A percentile compares a stretch with the other conserved stretches of the same genome.
phyloP scores from a whole-genome alignment of 1,140 invertebrate species.

The Physella acuta region DNA sequence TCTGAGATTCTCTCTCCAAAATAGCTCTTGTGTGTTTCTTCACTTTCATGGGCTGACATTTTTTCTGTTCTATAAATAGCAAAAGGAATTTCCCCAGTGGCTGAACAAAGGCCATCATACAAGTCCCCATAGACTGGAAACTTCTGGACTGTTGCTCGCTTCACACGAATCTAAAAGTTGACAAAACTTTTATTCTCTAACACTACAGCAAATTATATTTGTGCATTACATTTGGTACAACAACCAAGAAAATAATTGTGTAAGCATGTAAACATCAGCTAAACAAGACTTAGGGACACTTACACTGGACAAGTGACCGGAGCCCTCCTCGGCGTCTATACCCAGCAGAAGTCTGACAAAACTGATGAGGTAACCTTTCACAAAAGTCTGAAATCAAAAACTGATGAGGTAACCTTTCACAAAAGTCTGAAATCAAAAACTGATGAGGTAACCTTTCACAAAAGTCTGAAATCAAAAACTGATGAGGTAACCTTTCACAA shows the following conservation, averaged over 20 bases:
- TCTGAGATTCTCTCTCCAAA: constrained; percentile 6
- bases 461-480: too few relatives aligned
- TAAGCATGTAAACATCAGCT: not conserved
- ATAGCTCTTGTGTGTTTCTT: not conserved
- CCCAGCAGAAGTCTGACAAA: constrained; percentile 52
- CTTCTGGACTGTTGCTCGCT: constrained; percentile 37
- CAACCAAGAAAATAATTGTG: not conserved
- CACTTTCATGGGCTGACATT: not conserved
- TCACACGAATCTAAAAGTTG: constrained; percentile 44
- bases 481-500: constrained; percentile 53
- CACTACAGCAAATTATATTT: too few relatives aligned
- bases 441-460: too few relatives aligned
- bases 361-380: constrained; percentile 52
- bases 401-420: too few relatives aligned
- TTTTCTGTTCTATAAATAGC: constrained; percentile 52
- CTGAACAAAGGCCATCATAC: constrained; percentile 45
- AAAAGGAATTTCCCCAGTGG: constrained; percentile 52
- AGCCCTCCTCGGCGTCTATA: constrained; percentile 51
- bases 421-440: too few relatives aligned
- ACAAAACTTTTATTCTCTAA: too few relatives aligned
- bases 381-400: constrained; percentile 53
- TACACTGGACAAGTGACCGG: constrained; percentile 54
- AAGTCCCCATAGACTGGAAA: constrained; percentile 49
- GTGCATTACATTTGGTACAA: not conserved
- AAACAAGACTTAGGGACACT: too few relatives aligned